These are phyloP conservation scores for Rhodophaea formosa DNA, from an alignment of 2,888 invertebrate species.

Conservation along the genomic window DNA sequence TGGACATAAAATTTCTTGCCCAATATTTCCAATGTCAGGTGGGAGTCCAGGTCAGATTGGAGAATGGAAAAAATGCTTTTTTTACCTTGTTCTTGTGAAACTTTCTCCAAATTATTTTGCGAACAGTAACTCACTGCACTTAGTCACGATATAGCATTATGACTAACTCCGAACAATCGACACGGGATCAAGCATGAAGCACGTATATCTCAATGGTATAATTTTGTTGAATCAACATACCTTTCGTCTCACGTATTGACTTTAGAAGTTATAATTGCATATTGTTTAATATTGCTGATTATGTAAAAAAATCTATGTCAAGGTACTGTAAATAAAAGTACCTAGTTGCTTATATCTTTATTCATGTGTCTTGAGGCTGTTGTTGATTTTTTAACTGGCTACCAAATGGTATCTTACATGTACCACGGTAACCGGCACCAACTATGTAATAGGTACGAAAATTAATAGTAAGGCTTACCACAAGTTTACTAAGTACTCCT, in stretches of 20 bases:
- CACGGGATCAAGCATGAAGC: conserved; percentile 20
- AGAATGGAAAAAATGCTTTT: too few relatives aligned
- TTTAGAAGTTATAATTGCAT: conserved; percentile 34
- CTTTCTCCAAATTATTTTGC: background rate
- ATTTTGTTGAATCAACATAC: conserved; percentile 70
- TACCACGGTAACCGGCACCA: too few relatives aligned
- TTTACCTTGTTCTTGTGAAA: background rate
- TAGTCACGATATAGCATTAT: conserved; percentile 16
- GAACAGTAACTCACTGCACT: conserved; percentile 1
- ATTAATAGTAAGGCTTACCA: too few relatives aligned
- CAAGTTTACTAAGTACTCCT: too few relatives aligned
- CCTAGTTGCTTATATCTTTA: too few relatives aligned
- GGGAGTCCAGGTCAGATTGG: too few relatives aligned
- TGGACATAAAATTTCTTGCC: too few relatives aligned
- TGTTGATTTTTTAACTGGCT: too few relatives aligned
- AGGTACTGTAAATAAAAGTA: background rate
- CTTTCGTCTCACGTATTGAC: conserved; percentile 68
- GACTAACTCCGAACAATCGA: conserved; percentile 24
- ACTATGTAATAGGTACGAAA: too few relatives aligned
- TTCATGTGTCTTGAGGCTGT: too few relatives aligned
- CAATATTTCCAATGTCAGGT: too few relatives aligned
- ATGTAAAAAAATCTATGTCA: conserved; percentile 11
- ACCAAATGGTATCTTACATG: too few relatives aligned
- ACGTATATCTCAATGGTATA: conserved; percentile 57
- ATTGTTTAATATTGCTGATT: conserved; percentile 35